Conservation (phyloP, 64 coral and sea anemone species). For the Porites australiensis region DNA sequence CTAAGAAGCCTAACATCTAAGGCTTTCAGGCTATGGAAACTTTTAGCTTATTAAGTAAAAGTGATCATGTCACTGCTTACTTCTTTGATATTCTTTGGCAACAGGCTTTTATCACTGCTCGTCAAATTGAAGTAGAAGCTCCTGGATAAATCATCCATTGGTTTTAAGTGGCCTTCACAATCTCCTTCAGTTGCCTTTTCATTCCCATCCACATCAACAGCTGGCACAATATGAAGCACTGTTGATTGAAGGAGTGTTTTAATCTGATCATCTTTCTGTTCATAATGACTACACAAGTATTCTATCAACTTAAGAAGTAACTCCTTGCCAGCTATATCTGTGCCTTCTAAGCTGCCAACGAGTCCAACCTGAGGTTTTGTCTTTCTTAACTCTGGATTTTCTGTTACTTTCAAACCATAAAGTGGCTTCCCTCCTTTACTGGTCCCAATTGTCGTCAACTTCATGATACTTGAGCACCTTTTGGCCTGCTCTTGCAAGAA, state of each 20-base stretch:
- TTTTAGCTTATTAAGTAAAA: neutral
- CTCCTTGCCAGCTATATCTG: slow-evolving; percentile 83
- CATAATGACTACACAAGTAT: slow-evolving; percentile 73
- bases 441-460: slow-evolving; percentile 68
- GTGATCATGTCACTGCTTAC: slow-evolving; percentile 10
- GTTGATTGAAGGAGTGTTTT: slow-evolving; percentile 72
- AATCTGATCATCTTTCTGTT: slow-evolving; percentile 52
- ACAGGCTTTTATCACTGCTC: slow-evolving; percentile 26
- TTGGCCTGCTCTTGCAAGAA: slow-evolving; percentile 68
- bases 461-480: slow-evolving; percentile 64
- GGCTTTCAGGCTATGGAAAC: neutral
- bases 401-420: slow-evolving; percentile 73
- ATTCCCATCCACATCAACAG: slow-evolving; percentile 88
- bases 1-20: too few relatives aligned
- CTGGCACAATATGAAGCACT: slow-evolving; percentile 82
- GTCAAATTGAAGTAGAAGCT: slow-evolving; percentile 77
- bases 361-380: slow-evolving; percentile 80
- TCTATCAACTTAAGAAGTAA: slow-evolving; percentile 83
- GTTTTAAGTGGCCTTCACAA: slow-evolving; percentile 47
- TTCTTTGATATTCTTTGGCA: slow-evolving; percentile 62
- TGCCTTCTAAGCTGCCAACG: slow-evolving; percentile 83
- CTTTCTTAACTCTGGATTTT: slow-evolving; percentile 1
- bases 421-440: slow-evolving; percentile 74
- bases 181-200: slow-evolving; percentile 68
- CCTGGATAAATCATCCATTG: slow-evolving; percentile 68